A percentile compares a stretch with the other conserved stretches of the same genome.
Evolutionary conservation across 2,113 vertebrate species (phyloP).

Genomic region (Antidorcas marsupialis): DNA sequence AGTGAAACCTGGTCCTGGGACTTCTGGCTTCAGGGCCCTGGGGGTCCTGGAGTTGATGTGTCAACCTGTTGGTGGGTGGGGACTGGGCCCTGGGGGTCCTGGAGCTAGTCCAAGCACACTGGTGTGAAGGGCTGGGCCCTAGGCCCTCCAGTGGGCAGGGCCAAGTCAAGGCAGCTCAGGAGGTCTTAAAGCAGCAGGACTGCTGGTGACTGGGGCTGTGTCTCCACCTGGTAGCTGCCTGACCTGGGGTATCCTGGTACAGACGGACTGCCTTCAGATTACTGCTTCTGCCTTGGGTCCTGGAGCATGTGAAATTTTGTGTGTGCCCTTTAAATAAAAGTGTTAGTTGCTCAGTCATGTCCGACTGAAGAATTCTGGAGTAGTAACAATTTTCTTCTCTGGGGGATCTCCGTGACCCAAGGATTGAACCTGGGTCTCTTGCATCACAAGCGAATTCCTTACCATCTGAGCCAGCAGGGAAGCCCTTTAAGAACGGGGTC

Average conservation of each 20-base stretch:
- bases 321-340: background rate
- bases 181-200: background rate
- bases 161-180: background rate
- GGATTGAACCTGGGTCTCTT: background rate
- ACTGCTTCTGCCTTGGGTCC: background rate
- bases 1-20: background rate
- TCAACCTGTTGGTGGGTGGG: background rate
- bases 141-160: background rate
- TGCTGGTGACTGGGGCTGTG: background rate
- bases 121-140: background rate
- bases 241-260: background rate
- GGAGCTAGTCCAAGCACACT: background rate
- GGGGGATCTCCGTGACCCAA: background rate
- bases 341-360: background rate
- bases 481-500: background rate
- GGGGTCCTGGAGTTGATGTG: background rate
- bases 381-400: background rate
- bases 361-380: background rate
- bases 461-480: background rate
- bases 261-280: background rate
- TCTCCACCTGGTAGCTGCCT: background rate
- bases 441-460: background rate
- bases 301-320: background rate
- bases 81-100: background rate
- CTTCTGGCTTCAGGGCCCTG: background rate